Evolutionary conservation across 1,140 invertebrate species (phyloP), one percentile per base, ranked within the genome.

Genomic region (Heliconius melpomene): DNA sequence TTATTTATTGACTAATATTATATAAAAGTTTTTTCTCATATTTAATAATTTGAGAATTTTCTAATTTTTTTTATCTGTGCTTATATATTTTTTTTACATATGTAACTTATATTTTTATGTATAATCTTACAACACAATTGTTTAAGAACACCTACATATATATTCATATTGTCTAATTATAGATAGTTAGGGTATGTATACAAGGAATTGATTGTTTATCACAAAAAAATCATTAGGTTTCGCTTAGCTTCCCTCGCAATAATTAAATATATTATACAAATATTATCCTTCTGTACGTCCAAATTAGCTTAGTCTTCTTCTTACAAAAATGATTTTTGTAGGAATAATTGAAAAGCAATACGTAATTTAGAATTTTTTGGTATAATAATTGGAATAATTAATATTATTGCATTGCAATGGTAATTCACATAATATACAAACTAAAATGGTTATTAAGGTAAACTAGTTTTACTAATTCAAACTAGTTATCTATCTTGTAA

Each of bases 301-400:
- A 66, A 66, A 66, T 66, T 5, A 66, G 60, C 60, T 66, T 66
- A 66, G 60, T 26, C 23, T 9, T 66, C n/a, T 66, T 13, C n/a
- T 66, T 13, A 66, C n/a, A 23, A 57, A 52, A 23, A 20, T n/a
- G 2, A 20, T 8, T 57, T 66, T 66, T 7, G 9, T 66, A 66
- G 60, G 60, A 26, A 26, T 60, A 60, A 66, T 66, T 66, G 11
- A 66, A 66, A 66, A 66, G 60, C 60, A 66, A 66, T 66, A 66
- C 60, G 26, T 66, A 66, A 66, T 13, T 60, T 60, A 60, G 20
- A 60, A 26, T 60, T 60, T 36, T 60, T 11, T n/a, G 9, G 57
- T 26, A 23, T n/a, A 29, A 16, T 66, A 60, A 60, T 11, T 26
- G 13, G 13, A 50, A 50, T 50, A 18, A 20, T 52, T 52, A 52